These are phyloP conservation scores for Dermatemys mawii DNA, from an alignment of 2,113 vertebrate genomes.

Conservation along the genomic window DNA sequence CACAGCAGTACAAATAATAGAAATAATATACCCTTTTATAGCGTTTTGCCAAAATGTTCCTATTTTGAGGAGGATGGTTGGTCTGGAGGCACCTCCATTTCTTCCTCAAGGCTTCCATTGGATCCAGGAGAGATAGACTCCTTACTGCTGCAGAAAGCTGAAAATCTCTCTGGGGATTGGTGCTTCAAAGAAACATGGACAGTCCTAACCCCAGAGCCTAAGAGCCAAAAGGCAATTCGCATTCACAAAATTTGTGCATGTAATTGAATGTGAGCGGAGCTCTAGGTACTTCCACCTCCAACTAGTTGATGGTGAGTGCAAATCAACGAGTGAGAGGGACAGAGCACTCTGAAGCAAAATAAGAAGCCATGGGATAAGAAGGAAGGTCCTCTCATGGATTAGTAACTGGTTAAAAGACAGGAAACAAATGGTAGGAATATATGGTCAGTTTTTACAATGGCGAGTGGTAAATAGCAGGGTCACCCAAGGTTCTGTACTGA, in stretches of 20 bases:
- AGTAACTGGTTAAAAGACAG: background rate
- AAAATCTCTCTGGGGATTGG: background rate
- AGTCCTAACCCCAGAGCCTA: rapidly evolving
- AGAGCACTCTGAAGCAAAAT: background rate
- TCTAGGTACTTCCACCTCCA: background rate
- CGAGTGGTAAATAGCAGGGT: too few relatives aligned
- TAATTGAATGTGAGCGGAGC: background rate
- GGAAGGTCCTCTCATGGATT: background rate
- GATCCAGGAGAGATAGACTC: background rate
- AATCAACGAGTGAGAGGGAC: background rate
- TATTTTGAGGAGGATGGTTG: background rate
- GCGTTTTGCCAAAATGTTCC: background rate
- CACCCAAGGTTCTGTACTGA: too few relatives aligned
- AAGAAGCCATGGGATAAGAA: background rate
- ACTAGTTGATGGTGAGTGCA: background rate
- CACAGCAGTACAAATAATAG: background rate
- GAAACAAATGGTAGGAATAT: background rate
- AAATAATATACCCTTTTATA: background rate
- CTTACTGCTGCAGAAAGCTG: background rate
- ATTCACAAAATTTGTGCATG: background rate
- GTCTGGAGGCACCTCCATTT: background rate
- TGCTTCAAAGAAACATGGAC: background rate
- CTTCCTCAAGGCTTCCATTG: background rate
- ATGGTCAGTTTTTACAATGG: background rate
- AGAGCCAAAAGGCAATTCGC: background rate